Conservation (phyloP, 2,888 invertebrate genomes). For the Fissipunctia ypsillon region DNA sequence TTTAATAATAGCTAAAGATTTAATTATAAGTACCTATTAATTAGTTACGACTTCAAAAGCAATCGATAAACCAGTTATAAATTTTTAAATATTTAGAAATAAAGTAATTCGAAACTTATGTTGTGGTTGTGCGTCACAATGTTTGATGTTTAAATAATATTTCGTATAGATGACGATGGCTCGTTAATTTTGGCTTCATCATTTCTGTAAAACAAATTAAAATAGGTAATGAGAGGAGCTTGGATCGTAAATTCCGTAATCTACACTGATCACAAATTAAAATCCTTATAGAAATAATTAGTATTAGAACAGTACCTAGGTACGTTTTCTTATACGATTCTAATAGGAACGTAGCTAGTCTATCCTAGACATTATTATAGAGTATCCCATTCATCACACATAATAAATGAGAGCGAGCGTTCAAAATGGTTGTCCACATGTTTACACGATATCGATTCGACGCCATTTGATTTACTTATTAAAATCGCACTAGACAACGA, state of each 20-base stretch:
- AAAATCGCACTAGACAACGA: constrained; percentile 70
- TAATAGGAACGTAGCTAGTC: background rate
- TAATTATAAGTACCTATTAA: constrained; percentile 41
- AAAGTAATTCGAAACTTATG: constrained; percentile 74
- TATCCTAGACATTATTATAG: background rate
- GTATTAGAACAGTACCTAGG: background rate
- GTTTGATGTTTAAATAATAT: constrained; percentile 81
- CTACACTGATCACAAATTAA: constrained; percentile 7
- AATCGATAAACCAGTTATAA: constrained; percentile 61
- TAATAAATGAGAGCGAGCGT: constrained; percentile 41
- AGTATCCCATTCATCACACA: constrained; percentile 1
- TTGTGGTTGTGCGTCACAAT: constrained; percentile 84
- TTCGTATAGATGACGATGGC: constrained; percentile 79
- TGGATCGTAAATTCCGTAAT: background rate
- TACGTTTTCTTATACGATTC: constrained; percentile 43
- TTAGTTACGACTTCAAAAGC: constrained; percentile 60
- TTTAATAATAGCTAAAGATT: constrained; percentile 51
- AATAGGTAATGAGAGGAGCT: constrained; percentile 23
- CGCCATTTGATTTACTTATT: constrained; percentile 74
- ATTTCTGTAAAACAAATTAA: constrained; percentile 81
- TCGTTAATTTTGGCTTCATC: constrained; percentile 84
- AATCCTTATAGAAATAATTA: constrained; percentile 4
- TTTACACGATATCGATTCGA: constrained; percentile 80
- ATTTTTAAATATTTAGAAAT: constrained; percentile 70
- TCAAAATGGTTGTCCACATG: constrained; percentile 74